phyloP scores from a whole-genome alignment of 2,888 invertebrate species.

The Parthenolecanium corni region DNA sequence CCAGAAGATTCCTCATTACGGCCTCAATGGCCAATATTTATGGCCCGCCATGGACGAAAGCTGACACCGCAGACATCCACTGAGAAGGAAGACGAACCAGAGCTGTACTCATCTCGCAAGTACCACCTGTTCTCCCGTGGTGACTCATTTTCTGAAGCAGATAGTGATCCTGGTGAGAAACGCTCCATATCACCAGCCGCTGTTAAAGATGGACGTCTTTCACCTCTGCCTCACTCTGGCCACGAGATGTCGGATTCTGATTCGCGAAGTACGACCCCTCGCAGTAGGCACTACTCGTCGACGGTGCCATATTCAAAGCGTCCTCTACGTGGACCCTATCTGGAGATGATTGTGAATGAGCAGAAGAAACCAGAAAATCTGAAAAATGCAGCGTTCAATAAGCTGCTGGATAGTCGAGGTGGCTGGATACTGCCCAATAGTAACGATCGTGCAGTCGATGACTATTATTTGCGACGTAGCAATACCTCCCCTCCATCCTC shows the following conservation, averaged over 20 bases:
- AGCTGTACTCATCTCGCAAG: slow-evolving; percentile 28
- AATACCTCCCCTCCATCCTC: slow-evolving; percentile 31
- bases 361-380: slow-evolving; percentile 47
- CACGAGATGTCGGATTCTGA: slow-evolving; percentile 50
- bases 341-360: slow-evolving; percentile 68
- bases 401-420: slow-evolving; percentile 40
- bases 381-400: slow-evolving; percentile 46
- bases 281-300: slow-evolving; percentile 36
- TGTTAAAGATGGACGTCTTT: slow-evolving; percentile 42
- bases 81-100: slow-evolving; percentile 50
- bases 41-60: slow-evolving; percentile 40
- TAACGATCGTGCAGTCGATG: slow-evolving; percentile 31
- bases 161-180: slow-evolving; percentile 44
- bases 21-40: slow-evolving; percentile 43
- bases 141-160: slow-evolving; percentile 62
- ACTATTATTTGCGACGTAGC: slow-evolving; percentile 32
- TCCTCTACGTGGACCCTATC: slow-evolving; percentile 62
- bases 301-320: slow-evolving; percentile 55
- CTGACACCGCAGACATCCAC: slow-evolving; percentile 62
- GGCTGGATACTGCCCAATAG: slow-evolving; percentile 11
- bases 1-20: slow-evolving; percentile 38
- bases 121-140: slow-evolving; percentile 39
- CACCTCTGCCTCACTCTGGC: slow-evolving; percentile 51
- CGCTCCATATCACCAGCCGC: slow-evolving; percentile 38
- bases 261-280: slow-evolving; percentile 38